phyloP scores from a whole-genome alignment of 2,113 vertebrate species.

The Siniperca chuatsi region DNA sequence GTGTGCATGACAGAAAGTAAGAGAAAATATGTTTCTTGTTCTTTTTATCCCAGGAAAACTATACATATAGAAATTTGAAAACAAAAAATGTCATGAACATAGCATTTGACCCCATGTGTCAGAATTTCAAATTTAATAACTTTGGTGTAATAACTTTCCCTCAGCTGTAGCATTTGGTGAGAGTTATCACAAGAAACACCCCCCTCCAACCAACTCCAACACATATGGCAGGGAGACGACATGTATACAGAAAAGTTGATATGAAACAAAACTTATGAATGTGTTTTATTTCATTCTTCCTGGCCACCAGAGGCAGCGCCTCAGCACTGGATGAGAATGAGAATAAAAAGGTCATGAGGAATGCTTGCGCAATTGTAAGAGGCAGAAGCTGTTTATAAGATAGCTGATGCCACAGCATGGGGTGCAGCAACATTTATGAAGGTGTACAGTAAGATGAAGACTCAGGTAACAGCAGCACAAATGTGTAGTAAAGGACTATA shows the following conservation, averaged over 20 bases:
- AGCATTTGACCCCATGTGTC: neutral
- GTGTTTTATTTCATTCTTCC: neutral
- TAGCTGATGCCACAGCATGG: neutral
- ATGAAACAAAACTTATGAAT: neutral
- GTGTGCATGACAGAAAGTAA: neutral
- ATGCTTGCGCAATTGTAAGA: neutral
- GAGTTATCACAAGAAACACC: too few species aligned
- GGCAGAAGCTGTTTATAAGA: neutral
- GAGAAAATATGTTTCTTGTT: neutral
- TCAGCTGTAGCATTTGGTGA: neutral
- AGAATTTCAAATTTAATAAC: neutral
- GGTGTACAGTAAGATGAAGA: neutral
- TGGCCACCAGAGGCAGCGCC: neutral
- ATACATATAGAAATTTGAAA: neutral
- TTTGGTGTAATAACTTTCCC: neutral
- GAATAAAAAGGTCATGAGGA: slow-evolving; percentile 6
- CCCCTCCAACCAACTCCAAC: too few species aligned
- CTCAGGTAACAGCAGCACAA: neutral
- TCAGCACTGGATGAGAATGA: neutral
- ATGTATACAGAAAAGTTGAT: neutral
- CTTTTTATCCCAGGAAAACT: neutral
- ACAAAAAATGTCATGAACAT: neutral
- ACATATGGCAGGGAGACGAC: neutral
- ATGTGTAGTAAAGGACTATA: neutral
- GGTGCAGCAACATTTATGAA: slow-evolving; percentile 4